Base-by-base conservation (phyloP, 1,140 invertebrate genomes). In the Laupala kohalensis region DNA sequence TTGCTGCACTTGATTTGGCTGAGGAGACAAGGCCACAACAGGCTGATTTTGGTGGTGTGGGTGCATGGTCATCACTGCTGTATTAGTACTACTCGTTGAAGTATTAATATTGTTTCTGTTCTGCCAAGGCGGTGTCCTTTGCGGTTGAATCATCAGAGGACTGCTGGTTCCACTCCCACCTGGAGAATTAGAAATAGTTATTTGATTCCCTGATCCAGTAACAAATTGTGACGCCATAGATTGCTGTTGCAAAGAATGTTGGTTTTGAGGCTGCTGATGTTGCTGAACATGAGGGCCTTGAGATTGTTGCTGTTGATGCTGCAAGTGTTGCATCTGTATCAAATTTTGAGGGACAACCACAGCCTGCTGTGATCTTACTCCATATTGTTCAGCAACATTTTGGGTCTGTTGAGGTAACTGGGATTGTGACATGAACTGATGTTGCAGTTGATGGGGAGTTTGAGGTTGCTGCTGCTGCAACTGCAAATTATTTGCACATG, bases 71-170 rank as follows among this genome's bases (percentile, higher is more conserved):
- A 66, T 26, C 24, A 65, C 26, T 27, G 69, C 26, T 71, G 70
- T 24, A 64, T 53, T 24, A 13, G 70, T 28, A 71, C 70, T 24
- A 6, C 13, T 65, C 9, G 19, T 62, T n/a, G 19, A 29, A 26
- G 64, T 6, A 27, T 29, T 71, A 27, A 12, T n/a, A 80, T 77
- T 71, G 78, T 78, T 75, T 81, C 79, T 71, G 83, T 88, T 84
- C 74, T 87, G 86, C 87, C 87, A 88, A 4, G 85, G 85, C n/a
- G 86, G 85, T 25, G 84, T 83, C 78, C 85, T 84, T 6, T 64
- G 67, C 24, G 67, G 67, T 6, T 6, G 26, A 27, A 37, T 68
- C 67, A 68, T 68, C 12, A 68, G 19, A 23, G 9, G 19, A 30
- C n/a, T 29, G 19, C 28, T n/a, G n/a, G n/a, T n/a, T n/a, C n/a